A percentile compares a stretch with the other conserved stretches of the same genome.
Conservation (phyloP, 2,797 vertebrate species). For the Pangasius djambal region DNA sequence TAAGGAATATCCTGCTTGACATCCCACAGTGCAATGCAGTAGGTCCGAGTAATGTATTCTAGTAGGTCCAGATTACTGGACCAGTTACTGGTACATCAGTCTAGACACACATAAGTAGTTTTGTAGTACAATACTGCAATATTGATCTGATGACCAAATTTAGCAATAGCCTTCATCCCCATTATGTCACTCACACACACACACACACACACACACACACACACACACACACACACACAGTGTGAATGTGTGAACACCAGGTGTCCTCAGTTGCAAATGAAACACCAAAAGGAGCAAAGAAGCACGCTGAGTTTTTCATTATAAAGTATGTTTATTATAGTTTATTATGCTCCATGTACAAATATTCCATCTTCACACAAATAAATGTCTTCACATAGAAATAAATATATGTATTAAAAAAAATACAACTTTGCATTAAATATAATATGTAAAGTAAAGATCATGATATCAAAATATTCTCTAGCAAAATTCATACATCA, state of each 20-base stretch:
- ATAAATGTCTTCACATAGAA: constrained; percentile 50
- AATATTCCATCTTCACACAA: constrained; percentile 61
- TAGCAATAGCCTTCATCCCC: neutral
- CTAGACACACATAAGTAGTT: neutral
- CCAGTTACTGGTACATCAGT: neutral
- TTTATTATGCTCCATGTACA: constrained; percentile 32
- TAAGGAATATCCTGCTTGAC: no score
- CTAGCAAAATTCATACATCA: constrained; percentile 34
- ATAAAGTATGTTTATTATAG: neutral
- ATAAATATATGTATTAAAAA: constrained; percentile 56
- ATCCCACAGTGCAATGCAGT: neutral
- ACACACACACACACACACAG: no score
- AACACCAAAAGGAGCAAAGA: neutral
- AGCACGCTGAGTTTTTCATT: neutral
- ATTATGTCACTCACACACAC: no score
- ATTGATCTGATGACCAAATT: neutral
- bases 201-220: no score
- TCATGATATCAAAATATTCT: constrained; percentile 14
- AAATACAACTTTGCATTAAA: constrained; percentile 64
- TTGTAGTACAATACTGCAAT: neutral
- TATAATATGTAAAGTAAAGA: constrained; percentile 41
- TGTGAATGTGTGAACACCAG: constrained; percentile 55
- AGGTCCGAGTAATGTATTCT: neutral
- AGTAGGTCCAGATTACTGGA: neutral
- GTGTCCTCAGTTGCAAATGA: constrained; percentile 52